Evolutionary conservation across 2,797 vertebrate species (phyloP).

Genomic region (Chelonia mydas): DNA sequence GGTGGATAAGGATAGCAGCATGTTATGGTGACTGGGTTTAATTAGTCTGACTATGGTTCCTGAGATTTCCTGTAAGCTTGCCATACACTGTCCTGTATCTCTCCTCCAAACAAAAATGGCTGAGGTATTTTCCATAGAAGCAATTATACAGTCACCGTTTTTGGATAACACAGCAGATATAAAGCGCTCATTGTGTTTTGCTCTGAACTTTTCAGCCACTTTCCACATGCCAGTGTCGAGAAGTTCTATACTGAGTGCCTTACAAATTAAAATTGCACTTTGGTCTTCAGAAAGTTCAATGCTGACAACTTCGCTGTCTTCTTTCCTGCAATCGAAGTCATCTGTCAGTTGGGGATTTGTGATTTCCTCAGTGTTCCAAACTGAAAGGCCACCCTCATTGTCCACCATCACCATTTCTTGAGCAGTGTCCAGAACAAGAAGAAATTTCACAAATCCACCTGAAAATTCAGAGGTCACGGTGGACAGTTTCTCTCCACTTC

Average conservation of each 20-base stretch:
- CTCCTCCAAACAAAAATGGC: constrained; percentile 99
- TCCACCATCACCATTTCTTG: constrained; percentile 99
- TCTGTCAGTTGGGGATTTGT: constrained; percentile 93
- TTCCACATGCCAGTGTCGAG: constrained; percentile 96
- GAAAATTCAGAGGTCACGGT: constrained; percentile 98
- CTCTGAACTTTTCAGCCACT: constrained; percentile 97
- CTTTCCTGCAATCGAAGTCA: constrained; percentile 96
- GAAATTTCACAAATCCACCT: constrained; percentile 96
- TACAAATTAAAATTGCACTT: constrained; percentile 96
- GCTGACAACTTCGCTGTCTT: constrained; percentile 95
- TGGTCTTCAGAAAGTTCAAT: constrained; percentile 98
- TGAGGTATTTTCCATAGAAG: constrained; percentile 98
- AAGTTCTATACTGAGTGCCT: constrained; percentile 96
- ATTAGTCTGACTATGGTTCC: constrained; percentile 97
- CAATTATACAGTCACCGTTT: constrained; percentile 96
- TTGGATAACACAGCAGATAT: constrained; percentile 96
- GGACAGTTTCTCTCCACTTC: constrained; percentile 95
- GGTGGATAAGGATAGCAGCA: constrained; percentile 95
- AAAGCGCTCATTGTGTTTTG: constrained; percentile 95
- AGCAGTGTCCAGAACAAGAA: constrained; percentile 93
- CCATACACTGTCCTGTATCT: constrained; percentile 98
- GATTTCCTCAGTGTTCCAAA: constrained; percentile 98
- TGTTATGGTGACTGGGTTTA: constrained; percentile 96
- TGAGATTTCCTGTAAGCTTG: constrained; percentile 97
- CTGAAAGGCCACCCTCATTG: constrained; percentile 95